phyloP scores from a whole-genome alignment of 2,888 invertebrate genomes.

The Cosmia trapezina region DNA sequence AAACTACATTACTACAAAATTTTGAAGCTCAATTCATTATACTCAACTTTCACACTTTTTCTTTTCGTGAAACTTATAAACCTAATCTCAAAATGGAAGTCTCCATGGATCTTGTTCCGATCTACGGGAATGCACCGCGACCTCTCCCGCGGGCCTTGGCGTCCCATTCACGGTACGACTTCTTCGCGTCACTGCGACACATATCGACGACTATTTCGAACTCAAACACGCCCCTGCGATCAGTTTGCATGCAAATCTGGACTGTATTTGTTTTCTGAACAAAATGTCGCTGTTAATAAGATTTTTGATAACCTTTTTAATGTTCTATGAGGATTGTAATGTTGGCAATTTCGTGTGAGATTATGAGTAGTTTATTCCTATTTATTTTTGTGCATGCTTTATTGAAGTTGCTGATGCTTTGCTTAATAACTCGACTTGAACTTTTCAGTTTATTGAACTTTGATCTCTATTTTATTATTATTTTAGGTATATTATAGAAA shows the following conservation, averaged over 20 bases:
- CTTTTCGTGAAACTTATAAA: background rate
- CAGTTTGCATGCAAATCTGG: constrained; percentile 55
- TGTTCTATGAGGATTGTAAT: constrained; percentile 41
- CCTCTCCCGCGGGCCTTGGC: constrained; percentile 53
- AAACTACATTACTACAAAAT: no score
- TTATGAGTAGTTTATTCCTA: constrained; percentile 18
- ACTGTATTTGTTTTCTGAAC: constrained; percentile 32
- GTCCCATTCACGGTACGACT: constrained; percentile 59
- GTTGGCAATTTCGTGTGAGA: constrained; percentile 21
- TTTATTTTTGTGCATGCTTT: constrained; percentile 6
- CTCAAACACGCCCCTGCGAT: constrained; percentile 45
- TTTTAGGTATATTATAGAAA: no score
- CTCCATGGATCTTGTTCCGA: constrained; percentile 60
- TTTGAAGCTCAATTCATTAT: no score
- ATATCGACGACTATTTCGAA: constrained; percentile 46
- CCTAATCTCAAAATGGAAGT: constrained; percentile 6
- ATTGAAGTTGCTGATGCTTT: background rate
- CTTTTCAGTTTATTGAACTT: background rate
- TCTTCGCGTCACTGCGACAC: constrained; percentile 22
- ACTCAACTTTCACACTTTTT: background rate
- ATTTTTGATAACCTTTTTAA: constrained; percentile 53
- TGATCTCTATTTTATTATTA: background rate
- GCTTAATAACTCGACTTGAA: background rate
- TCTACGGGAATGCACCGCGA: constrained; percentile 61
- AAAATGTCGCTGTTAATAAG: constrained; percentile 41